phyloP scores from a whole-genome alignment of 2,888 invertebrate species.

The Ischnus inquisitorius region DNA sequence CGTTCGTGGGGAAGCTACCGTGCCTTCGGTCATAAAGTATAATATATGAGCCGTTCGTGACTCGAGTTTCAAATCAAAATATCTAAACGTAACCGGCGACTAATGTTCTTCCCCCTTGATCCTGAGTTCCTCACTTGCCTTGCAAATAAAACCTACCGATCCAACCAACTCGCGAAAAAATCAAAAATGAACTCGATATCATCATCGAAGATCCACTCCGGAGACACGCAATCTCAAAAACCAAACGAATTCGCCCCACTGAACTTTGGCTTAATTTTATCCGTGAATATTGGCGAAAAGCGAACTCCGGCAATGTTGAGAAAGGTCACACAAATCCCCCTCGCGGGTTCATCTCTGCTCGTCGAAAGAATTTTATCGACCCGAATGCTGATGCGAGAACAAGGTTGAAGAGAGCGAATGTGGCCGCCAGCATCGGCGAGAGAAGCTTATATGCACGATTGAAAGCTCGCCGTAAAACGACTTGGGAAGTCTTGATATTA shows the following conservation, averaged over 20 bases:
- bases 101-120: slow-evolving; percentile 61
- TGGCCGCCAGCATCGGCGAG: slow-evolving; percentile 45
- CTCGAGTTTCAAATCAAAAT: slow-evolving; percentile 60
- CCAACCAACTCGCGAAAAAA: slow-evolving; percentile 20
- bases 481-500: slow-evolving; percentile 81
- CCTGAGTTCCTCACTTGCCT: slow-evolving; percentile 38
- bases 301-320: slow-evolving; percentile 38
- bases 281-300: slow-evolving; percentile 42
- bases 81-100: slow-evolving; percentile 54
- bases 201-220: background rate
- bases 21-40: slow-evolving; percentile 65
- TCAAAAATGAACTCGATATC: slow-evolving; percentile 1
- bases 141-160: slow-evolving; percentile 36
- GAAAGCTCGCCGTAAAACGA: slow-evolving; percentile 83
- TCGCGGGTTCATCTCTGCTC: background rate
- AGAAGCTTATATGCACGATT: slow-evolving; percentile 80
- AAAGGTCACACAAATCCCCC: slow-evolving; percentile 55
- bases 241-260: background rate
- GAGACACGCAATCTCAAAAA: background rate
- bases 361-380: slow-evolving; percentile 76
- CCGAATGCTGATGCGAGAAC: slow-evolving; percentile 69
- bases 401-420: slow-evolving; percentile 62
- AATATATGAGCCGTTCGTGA: slow-evolving; percentile 70
- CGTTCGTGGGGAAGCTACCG: slow-evolving; percentile 53
- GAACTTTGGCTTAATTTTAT: background rate